Conservation (phyloP, 2,797 vertebrate species). For the Gambelia wislizenii region DNA sequence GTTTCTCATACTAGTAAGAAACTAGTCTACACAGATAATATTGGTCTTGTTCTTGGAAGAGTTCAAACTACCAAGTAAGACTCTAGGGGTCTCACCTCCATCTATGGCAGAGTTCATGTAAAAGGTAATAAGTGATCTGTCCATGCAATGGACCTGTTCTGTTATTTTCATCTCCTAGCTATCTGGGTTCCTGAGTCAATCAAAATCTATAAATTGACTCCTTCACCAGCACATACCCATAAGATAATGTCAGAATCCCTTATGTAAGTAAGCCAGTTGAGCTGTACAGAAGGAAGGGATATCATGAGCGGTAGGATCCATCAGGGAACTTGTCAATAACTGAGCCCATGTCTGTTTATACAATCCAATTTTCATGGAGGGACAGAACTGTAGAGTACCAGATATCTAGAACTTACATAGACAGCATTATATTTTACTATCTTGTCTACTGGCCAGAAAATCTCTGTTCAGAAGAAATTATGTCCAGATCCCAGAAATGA, state of each 20-base stretch:
- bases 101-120: conserved; percentile 22
- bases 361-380: background rate
- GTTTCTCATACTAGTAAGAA: conserved; percentile 45
- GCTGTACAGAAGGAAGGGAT: background rate
- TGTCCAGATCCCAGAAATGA: conserved; percentile 9
- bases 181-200: background rate
- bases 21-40: conserved; percentile 39
- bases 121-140: conserved; percentile 19
- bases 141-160: background rate
- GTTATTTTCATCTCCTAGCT: background rate
- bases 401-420: background rate
- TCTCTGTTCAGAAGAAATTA: background rate
- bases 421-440: background rate
- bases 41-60: conserved; percentile 26
- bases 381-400: background rate
- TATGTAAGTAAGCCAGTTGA: background rate
- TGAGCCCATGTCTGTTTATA: background rate
- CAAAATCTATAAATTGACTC: background rate
- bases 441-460: background rate
- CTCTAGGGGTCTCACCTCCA: conserved; percentile 26
- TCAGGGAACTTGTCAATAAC: background rate
- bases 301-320: background rate
- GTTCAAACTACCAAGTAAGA: conserved; percentile 48
- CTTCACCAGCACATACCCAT: background rate
- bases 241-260: background rate